Evolutionary conservation across 2,797 vertebrate genomes (phyloP).

Genomic region (Kryptopterus vitreolus): DNA sequence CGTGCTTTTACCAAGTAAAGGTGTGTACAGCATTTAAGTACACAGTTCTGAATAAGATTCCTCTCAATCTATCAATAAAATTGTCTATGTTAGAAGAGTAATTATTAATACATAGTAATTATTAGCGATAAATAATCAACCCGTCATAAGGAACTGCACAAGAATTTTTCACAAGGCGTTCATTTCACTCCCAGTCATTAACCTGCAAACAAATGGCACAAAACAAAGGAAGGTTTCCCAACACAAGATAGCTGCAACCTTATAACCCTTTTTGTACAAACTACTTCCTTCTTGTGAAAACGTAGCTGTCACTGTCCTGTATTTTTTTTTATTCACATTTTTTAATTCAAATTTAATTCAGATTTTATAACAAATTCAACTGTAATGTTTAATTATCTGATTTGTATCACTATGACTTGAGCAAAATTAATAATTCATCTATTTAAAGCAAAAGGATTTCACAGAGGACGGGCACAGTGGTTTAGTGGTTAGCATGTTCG

Average conservation of each 20-base stretch:
- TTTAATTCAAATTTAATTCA: too few relatives aligned
- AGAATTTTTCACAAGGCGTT: neutral
- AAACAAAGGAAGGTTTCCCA: conserved; percentile 22
- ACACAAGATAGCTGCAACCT: neutral
- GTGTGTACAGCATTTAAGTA: conserved; percentile 11
- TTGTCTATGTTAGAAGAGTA: neutral
- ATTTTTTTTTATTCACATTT: too few relatives aligned
- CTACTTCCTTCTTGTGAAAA: neutral
- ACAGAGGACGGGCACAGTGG: too few relatives aligned
- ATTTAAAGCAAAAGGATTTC: too few relatives aligned
- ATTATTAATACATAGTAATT: neutral
- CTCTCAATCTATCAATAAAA: conserved; percentile 1
- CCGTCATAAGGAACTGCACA: neutral
- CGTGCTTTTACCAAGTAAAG: neutral
- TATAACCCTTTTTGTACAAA: neutral
- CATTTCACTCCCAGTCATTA: conserved; percentile 22
- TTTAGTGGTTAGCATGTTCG: too few relatives aligned
- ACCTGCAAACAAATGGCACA: neutral
- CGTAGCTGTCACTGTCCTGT: neutral
- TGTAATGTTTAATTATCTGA: too few relatives aligned
- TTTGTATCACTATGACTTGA: too few relatives aligned
- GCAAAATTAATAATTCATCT: too few relatives aligned
- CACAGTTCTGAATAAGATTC: neutral
- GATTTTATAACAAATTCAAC: neutral
- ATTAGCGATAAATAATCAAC: neutral